Evolutionary conservation across 2,888 invertebrate genomes (phyloP), one percentile per base, ranked within the genome.

Genomic region (Drosophila tripunctata): DNA sequence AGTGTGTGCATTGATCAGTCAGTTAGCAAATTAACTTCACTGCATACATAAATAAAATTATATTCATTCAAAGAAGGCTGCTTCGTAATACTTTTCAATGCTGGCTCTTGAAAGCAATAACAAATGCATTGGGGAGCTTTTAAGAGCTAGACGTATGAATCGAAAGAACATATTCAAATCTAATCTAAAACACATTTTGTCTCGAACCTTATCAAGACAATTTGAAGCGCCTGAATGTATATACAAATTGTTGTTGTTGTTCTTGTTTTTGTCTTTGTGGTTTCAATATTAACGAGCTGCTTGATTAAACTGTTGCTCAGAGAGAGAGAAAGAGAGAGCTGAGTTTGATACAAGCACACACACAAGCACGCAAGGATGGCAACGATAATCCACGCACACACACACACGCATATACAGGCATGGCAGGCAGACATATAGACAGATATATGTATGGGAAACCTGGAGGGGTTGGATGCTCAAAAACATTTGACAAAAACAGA

Each of bases 301-400:
- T 69, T 73, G 73, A 73, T 73, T 74, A 73, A 74, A 74, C 75
- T 73, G 73, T 73, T 73, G 73, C 69, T 51, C 54, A 22, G 55
- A 56, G n/a, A n/a, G n/a, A n/a, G n/a, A n/a, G n/a, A n/a, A n/a
- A n/a, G n/a, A n/a, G n/a, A n/a, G 65, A 38, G 36, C 38, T n/a
- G 43, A 56, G 38, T 47, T 54, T 41, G 36, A 51, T n/a, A n/a
- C n/a, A n/a, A 31, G 48, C 48, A 24, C 43, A 43, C 15, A 35
- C 10, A 62, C 44, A 48, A 43, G 68, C 17, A 48, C 48, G 68
- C 17, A 56, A 48, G 64, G 64, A 48, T 56, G 56, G 67, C 55
- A 67, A 60, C 56, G 65, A 69, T 72, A 72, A 72, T 74, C 74
- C 72, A 51, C 40, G 47, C 43, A 47, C 35, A 47, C 43, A 58